Base-by-base conservation (phyloP, 2,888 invertebrate genomes). In the Bhutanitis thaidina region DNA sequence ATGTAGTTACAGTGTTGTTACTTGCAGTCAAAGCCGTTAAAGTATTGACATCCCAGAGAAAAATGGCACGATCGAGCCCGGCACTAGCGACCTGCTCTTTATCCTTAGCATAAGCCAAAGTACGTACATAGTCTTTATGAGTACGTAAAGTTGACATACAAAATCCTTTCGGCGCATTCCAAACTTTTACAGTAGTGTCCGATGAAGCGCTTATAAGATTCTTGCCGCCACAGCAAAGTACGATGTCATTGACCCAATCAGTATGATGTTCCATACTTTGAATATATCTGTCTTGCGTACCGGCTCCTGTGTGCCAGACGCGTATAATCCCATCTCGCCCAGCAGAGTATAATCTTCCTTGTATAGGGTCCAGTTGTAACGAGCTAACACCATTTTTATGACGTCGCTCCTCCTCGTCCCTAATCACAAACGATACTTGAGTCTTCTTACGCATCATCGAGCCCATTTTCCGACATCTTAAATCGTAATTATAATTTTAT, bases 181-280 rank as follows among this genome's bases (percentile, higher is more conserved):
- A 99, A 54, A 99, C 98, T 88, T 99, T 99, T 0, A 99, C 98
- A 37, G 99, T 99, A 14, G 99, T 98, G 81, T 99, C 99, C 57
- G 98, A 98, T 71, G 99, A 99, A 4, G 99, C 99, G 56, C 99
- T 99, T 77, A 99, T 99, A 65, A 99, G 92, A 84, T 98, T 98
- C 80, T 97, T 95, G 32, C 99, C 99, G 59, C 96, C 96, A 81
- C 98, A 98, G 78, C 99, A 99, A 25, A 99, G 91, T 34, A 99
- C 96, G 74, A 99, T 97, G 85, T 99, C 99, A 84, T 99, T 99
- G 43, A 99, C 98, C 99, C 99, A 99, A 83, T 99, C 99, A 1
- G 98, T 99, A 78, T 99, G 99, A 83, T 99, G 99, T 79, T 99
- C 99, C 98, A 99, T 97, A 27, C 98, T 97, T 74, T 97, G 96